Base-by-base conservation (phyloP, 2,113 vertebrate genomes). In the Jaculus jaculus region DNA sequence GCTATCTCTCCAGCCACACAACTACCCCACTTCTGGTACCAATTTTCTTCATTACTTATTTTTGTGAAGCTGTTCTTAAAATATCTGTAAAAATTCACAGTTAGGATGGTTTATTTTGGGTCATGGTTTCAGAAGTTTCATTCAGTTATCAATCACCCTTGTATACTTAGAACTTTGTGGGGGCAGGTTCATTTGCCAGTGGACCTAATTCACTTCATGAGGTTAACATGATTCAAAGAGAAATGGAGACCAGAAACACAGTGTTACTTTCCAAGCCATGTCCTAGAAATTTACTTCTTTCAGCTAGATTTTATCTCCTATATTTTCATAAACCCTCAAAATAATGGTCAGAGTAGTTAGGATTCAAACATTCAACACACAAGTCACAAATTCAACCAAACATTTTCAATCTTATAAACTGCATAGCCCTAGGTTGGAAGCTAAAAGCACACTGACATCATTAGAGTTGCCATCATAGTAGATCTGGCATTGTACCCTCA, bases 361-460 rank as follows among this genome's bases (percentile, higher is more conserved):
- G 4, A 13, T 11, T 30, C 66, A 68, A 7, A 32, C 11, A 68
- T 32, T 12, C 30, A 68, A 32, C 10, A 68, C 63, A 9, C 26
- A 68, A 68, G 28, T 68, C 26, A 32, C 9, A 68, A 32, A 68
- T 23, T 26, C 30, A 68, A 12, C 26, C 28, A 32, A 10, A 68
- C 4, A 68, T 9, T 68, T 63, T 32, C 23, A 58, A 21, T 30
- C 13, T 77, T 63, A 21, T 37, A 21, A 37, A 21, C n/a, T 72
- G 0, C 4, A 12, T 32, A 23, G 54, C 9, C 74, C 37, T 3
- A 2, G 12, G 3, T 51, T 39, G 61, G 28, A 6, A 8, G 23
- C 54, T 47, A 18, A 66, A 72, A 7, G 2, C 3, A 3, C 60
- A 26, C 37, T 78, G 28, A 3, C 69, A 15, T 65, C 32, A 0